Base-by-base conservation (phyloP, 2,888 invertebrate species). In the Ophioninae sp. region DNA sequence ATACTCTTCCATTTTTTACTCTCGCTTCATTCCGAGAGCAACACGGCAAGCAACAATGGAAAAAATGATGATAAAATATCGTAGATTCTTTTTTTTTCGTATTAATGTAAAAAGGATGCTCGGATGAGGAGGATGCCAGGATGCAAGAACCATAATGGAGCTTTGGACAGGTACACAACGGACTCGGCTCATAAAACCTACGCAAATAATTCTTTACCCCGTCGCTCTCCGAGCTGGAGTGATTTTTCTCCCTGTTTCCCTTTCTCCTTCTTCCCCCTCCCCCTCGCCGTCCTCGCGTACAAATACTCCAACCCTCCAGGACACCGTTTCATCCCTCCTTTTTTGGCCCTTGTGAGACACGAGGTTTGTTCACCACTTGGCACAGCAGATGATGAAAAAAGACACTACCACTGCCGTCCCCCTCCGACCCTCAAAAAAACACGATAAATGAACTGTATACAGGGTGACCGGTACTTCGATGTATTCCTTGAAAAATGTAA, bases 321-420 rank as follows among this genome's bases (percentile, higher is more conserved):
- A 39, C 65, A 65, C 58, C 67, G 10, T 69, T 51, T 56, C 30
- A 51, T 61, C 79, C 44, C 37, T n/a, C 75, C n/a, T 67, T 76
- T 67, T 71, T 71, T 20, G 13, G 6, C 64, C 39, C 77, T 64
- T 64, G 72, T 75, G 75, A 83, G 59, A 73, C 81, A 58, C 69
- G 80, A 85, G 78, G 75, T 83, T 85, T 75, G 81, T 76, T 85
- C 79, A 77, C 30, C 80, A 41, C 58, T 69, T 80, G 73, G 59
- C 69, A 77, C 77, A 83, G 77, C 73, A 81, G 68, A 81, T 78
- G 76, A 83, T 77, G 78, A 77, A 64, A 69, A 75, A 77, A 79
- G 72, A 7, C 7, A 37, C 20, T 8, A 9, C 20, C 20, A 0
- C 9, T 13, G 17, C 17, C 5, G 17, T 13, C 13, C 17, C 17